Percentiles rank a stretch among this genome's conserved stretches.
These are phyloP conservation scores for Leptopilina clavipes DNA, from an alignment of 1,140 invertebrate species.

Conservation along the genomic window DNA sequence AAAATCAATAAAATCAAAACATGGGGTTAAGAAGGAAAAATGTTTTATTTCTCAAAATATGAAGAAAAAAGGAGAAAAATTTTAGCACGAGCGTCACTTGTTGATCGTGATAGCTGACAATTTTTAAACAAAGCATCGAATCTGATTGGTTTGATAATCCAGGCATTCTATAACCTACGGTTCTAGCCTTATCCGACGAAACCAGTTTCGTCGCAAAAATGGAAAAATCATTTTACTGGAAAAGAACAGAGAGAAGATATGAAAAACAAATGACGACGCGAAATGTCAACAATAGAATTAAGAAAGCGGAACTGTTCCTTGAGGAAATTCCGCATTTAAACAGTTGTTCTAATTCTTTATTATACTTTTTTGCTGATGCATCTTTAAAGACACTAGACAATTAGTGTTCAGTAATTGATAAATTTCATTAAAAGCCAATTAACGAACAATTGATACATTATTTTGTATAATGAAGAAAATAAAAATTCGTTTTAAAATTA, in stretches of 20 bases:
- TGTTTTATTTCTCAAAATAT: neutral
- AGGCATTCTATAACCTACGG: neutral
- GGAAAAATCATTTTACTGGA: neutral
- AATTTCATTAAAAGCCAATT: too few relatives aligned
- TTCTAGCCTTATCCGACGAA: conserved; percentile 6
- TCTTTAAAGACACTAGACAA: too few relatives aligned
- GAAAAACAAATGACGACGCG: conserved; percentile 11
- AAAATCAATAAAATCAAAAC: too few relatives aligned
- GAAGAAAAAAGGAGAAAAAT: neutral
- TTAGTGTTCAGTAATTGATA: too few relatives aligned
- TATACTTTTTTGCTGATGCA: neutral
- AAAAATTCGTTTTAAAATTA: too few relatives aligned
- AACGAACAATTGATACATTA: too few relatives aligned
- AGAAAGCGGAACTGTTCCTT: conserved; percentile 15
- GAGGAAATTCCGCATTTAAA: neutral
- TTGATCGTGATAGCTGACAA: neutral
- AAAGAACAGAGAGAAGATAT: neutral
- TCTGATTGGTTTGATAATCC: conserved; percentile 11
- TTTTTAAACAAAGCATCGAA: conserved; percentile 5
- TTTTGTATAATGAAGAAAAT: too few relatives aligned
- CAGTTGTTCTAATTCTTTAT: neutral
- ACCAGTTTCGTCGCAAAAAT: conserved; percentile 7
- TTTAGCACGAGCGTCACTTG: neutral
- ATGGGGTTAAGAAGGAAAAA: neutral
- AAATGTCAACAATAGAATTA: conserved; percentile 9